Evolutionary conservation across 2,888 invertebrate species (phyloP).

Genomic region (Coremacera marginata): DNA sequence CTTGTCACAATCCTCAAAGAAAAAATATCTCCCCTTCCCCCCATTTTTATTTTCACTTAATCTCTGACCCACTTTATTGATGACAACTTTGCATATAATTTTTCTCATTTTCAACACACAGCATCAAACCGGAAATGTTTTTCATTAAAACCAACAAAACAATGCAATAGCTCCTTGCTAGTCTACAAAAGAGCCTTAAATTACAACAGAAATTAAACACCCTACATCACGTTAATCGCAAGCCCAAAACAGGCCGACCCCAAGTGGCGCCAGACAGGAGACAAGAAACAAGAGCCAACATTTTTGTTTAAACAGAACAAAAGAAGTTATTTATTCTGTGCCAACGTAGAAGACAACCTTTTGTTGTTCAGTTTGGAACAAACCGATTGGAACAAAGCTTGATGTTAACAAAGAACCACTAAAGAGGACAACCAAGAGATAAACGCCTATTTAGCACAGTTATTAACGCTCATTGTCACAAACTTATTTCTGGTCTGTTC

Average conservation of each 20-base stretch:
- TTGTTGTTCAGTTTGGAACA: neutral
- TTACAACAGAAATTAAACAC: neutral
- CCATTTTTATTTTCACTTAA: neutral
- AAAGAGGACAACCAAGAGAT: neutral
- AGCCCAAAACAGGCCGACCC: neutral
- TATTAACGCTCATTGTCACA: neutral
- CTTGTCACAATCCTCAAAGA: neutral
- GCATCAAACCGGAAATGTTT: constrained; percentile 37
- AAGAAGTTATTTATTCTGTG: too few relatives aligned
- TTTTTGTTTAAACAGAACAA: too few relatives aligned
- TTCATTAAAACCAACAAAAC: constrained; percentile 33
- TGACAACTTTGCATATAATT: neutral
- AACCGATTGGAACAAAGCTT: neutral
- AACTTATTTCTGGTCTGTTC: neutral
- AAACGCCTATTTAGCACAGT: neutral
- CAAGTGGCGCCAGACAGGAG: neutral
- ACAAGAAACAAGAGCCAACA: neutral
- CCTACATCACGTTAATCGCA: neutral
- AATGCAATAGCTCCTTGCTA: constrained; percentile 26
- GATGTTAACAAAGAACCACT: neutral
- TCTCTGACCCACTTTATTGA: neutral
- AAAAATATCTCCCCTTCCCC: neutral
- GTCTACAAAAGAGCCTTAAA: neutral
- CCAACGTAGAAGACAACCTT: neutral
- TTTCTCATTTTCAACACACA: constrained; percentile 15